Base-by-base conservation (phyloP, 2,113 vertebrate species). In the Ginglymostoma cirratum region DNA sequence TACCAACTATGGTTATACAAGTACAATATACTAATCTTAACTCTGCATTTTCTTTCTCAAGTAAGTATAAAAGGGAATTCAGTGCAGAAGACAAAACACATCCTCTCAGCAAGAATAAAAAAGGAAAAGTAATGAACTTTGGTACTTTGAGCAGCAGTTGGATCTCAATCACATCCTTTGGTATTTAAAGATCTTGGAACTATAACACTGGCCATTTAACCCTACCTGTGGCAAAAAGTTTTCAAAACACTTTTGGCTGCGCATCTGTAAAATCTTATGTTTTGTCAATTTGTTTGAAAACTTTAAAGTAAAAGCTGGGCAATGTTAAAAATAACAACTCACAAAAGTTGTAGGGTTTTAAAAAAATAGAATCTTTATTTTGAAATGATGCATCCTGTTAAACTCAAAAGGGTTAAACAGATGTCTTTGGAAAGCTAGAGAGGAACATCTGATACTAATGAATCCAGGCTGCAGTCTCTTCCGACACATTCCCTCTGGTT, bases 401-500 rank as follows among this genome's bases (percentile, higher is more conserved):
- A 70, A 70, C 69, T 72, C 21, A 17, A 95, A 95, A 72, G 42
- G 45, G 67, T 95, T 72, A 95, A 95, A 72, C 12, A 61, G 34
- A 45, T 70, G 24, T 45, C 27, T 76, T 72, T 72, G 45, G 45
- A 76, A 95, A 95, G 27, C 24, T 30, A 52, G 94, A 95, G 69
- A 66, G 65, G 61, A 95, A 95, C 94, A 95, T 45, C 69, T 95
- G 66, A 95, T 95, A 48, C 67, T 72, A 45, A 72, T 72, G 67
- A 42, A 45, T 30, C 45, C 67, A 30, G 2, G 94, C 45, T 72
- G 94, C 30, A 15, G 94, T 27, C 42, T 52, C 94, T 95, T 95
- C 94, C 66, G 52, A 95, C 69, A 95, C 94, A 95, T 95, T 95
- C 69, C 72, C 94, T 52, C 45, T 76, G 67, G 94, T 34, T 95